These are phyloP conservation scores for Protophormia terraenovae DNA, from an alignment of 2,888 invertebrate species.

Conservation along the genomic window DNA sequence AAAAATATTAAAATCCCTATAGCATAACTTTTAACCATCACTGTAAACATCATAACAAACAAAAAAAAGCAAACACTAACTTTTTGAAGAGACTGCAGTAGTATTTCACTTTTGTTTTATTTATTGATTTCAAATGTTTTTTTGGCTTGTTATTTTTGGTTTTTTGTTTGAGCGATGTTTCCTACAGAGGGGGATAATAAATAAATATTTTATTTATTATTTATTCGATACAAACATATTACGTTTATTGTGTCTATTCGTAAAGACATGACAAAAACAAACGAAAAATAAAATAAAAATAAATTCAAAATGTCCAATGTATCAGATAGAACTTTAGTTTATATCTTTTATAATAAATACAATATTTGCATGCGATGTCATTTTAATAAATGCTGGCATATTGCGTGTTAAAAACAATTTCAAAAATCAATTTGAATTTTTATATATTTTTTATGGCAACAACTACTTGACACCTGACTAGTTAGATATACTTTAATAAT, in stretches of 20 bases:
- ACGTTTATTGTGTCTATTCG: background rate
- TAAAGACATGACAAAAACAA: conserved; percentile 3
- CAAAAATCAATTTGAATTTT: conserved; percentile 61
- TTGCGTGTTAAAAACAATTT: conserved; percentile 62
- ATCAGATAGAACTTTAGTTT: background rate
- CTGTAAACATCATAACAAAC: background rate
- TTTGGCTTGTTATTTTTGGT: background rate
- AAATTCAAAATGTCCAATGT: background rate
- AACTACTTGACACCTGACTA: conserved; percentile 53
- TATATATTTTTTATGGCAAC: conserved; percentile 49
- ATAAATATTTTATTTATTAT: conserved; percentile 6
- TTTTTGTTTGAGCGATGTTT: background rate
- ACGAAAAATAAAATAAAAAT: background rate
- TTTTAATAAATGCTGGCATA: conserved; percentile 54
- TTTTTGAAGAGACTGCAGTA: conserved; percentile 31
- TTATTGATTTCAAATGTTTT: conserved; percentile 2
- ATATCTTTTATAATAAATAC: background rate
- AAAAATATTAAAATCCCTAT: too few relatives aligned
- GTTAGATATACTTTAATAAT: conserved; percentile 26
- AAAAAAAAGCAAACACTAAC: background rate
- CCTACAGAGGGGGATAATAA: background rate
- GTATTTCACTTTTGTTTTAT: conserved; percentile 13
- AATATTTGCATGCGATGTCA: conserved; percentile 55
- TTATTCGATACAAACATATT: conserved; percentile 7
- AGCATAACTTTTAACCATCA: background rate